These are phyloP conservation scores for Troilus luridus DNA, from an alignment of 2,888 invertebrate genomes.

Conservation along the genomic window DNA sequence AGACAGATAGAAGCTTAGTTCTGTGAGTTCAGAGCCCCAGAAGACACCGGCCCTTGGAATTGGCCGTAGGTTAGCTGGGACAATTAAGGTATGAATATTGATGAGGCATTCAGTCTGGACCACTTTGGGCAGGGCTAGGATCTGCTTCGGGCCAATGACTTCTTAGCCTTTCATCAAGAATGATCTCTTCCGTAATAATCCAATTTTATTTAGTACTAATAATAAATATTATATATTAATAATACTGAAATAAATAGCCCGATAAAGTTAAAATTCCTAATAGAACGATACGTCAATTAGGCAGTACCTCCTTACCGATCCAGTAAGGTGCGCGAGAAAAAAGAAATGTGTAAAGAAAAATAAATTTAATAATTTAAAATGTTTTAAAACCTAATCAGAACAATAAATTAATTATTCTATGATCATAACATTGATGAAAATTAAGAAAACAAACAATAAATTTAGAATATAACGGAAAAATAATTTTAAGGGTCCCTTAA, in stretches of 20 bases:
- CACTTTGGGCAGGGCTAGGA: neutral
- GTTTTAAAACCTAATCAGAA: too few species aligned
- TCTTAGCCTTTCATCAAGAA: neutral
- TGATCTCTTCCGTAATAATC: neutral
- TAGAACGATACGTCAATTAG: too few species aligned
- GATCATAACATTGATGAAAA: too few species aligned
- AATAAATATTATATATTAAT: neutral
- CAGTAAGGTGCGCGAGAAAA: too few species aligned
- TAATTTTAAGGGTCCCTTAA: too few species aligned
- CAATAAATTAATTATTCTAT: too few species aligned
- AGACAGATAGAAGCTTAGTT: neutral
- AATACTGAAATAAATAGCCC: neutral
- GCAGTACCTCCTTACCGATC: too few species aligned
- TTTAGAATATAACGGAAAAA: too few species aligned
- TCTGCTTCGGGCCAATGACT: neutral
- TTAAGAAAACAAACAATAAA: too few species aligned
- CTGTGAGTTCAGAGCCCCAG: neutral
- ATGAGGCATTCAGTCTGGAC: neutral
- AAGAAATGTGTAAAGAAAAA: too few species aligned
- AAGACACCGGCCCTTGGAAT: neutral
- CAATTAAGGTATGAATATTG: slow-evolving; percentile 37
- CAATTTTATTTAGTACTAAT: neutral
- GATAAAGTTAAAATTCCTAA: neutral
- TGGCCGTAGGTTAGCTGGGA: neutral
- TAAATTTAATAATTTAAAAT: too few species aligned